Conservation (phyloP, 2,797 vertebrate species). For the Coranthus polyacanthus region DNA sequence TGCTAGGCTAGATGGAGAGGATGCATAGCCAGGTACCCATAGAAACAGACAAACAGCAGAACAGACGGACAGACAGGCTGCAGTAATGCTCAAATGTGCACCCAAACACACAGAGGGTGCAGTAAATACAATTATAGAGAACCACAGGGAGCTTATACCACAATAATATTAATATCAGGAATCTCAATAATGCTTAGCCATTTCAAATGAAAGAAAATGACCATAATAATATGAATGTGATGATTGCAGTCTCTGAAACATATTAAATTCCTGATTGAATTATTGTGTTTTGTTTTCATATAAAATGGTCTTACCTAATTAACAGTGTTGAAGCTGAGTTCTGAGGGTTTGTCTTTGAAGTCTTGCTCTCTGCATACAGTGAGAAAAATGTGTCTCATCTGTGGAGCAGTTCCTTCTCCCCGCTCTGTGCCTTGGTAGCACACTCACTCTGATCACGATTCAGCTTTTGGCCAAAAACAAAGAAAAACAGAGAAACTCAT, state of each 20-base stretch:
- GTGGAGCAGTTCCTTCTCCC: conserved; percentile 39
- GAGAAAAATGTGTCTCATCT: conserved; percentile 58
- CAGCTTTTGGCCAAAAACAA: conserved; percentile 76
- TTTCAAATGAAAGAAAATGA: conserved; percentile 63
- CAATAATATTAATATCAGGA: conserved; percentile 52
- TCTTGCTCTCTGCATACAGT: conserved; percentile 53
- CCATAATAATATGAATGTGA: conserved; percentile 38
- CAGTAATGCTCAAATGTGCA: conserved; percentile 17
- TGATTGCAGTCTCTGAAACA: conserved; percentile 38
- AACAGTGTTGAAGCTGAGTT: conserved; percentile 44
- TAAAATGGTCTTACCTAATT: conserved; percentile 60
- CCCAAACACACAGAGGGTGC: conserved; percentile 31
- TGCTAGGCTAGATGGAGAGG: conserved; percentile 17
- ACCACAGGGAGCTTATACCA: conserved; percentile 44
- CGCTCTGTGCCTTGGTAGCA: conserved; percentile 45
- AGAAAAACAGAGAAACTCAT: conserved; percentile 73
- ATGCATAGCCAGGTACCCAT: conserved; percentile 19
- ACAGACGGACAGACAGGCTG: conserved; percentile 12
- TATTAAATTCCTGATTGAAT: conserved; percentile 61
- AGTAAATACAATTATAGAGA: conserved; percentile 60
- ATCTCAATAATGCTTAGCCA: conserved; percentile 54
- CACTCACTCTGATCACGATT: conserved; percentile 67
- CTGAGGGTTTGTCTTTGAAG: conserved; percentile 70
- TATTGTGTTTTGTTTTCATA: conserved; percentile 57
- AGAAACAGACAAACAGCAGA: conserved; percentile 20